These are phyloP conservation scores for Alviniconcha marisindica DNA, from an alignment of 1,140 invertebrate species.

Conservation along the genomic window DNA sequence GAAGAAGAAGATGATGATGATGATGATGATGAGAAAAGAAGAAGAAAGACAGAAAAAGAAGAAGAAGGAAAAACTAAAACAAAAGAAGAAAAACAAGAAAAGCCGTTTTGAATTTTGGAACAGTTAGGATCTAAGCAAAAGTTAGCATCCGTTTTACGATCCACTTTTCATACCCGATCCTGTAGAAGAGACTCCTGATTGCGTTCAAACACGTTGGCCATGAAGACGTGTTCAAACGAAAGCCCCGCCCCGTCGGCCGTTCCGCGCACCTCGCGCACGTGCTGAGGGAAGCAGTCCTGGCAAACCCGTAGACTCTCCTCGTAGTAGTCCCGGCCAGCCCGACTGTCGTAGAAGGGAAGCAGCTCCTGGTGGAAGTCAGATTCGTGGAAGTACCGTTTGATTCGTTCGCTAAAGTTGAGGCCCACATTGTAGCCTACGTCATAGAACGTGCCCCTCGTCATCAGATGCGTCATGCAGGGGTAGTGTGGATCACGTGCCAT, in stretches of 20 bases:
- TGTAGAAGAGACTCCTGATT: constrained; percentile 13
- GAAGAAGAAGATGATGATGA: too few species aligned
- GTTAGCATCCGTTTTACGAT: too few species aligned
- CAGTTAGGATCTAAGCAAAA: too few species aligned
- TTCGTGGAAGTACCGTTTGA: constrained; percentile 35
- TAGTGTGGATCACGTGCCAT: too few species aligned
- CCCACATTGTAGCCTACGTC: constrained; percentile 44
- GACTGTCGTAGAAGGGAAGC: constrained; percentile 40
- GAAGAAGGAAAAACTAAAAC: too few species aligned
- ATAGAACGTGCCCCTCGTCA: constrained; percentile 31
- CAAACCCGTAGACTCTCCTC: constrained; percentile 22
- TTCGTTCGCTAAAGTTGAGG: constrained; percentile 27
- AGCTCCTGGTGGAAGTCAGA: constrained; percentile 30
- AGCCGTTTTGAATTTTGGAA: too few species aligned
- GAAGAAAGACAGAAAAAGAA: too few species aligned
- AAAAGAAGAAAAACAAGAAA: too few species aligned
- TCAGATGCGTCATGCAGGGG: constrained; percentile 30
- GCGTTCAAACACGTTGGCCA: constrained; percentile 32
- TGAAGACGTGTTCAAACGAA: constrained; percentile 43
- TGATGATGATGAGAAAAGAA: too few species aligned
- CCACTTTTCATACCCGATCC: too few species aligned
- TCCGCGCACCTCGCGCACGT: constrained; percentile 34
- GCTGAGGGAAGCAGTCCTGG: constrained; percentile 43
- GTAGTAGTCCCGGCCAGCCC: constrained; percentile 29
- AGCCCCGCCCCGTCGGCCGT: constrained; percentile 24